Base-by-base conservation (phyloP, 2,888 invertebrate genomes). In the Synanthedon formicaeformis region DNA sequence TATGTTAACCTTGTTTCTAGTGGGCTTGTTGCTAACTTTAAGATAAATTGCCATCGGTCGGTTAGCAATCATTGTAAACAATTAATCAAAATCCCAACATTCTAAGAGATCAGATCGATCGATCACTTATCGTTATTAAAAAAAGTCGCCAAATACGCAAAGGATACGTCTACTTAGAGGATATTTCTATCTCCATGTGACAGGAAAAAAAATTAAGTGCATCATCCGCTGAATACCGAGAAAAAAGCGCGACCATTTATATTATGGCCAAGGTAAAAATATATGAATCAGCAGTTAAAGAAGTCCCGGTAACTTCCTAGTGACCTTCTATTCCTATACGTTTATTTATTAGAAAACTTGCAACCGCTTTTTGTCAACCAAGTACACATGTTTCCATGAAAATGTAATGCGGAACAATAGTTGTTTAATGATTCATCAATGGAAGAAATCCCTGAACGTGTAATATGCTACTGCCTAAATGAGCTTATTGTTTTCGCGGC, bases 271-370 rank as follows among this genome's bases (percentile, higher is more conserved):
- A 45, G 45, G 45, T 45, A 45, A 45, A 45, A n/a, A 45, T 45
- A n/a, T 13, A 45, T 45, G 45, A 45, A 45, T 45, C 45, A 45
- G 1, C n/a, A 13, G 13, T 45, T 6, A 45, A 14, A 13, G 45
- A 45, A 45, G 14, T 45, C 45, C 45, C 45, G 5, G 41, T 50
- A 27, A 52, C 50, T 54, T 50, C 52, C 54, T 50, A 40, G 50
- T 52, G 54, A 50, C 54, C 54, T 54, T 52, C 51, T 41, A 51
- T 16, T 10, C 11, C 23, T 49, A 49, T 49, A 18, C 10, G 10
- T 34, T 34, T 34, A 34, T 14, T 49, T 49, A 49, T 49, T 49
- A 49, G 16, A 18, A 49, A 6, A 18, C 12, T 16, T 23, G 49
- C 12, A 18, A 11, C 3, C 11, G 49, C 23, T 49, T 49, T 45